Evolutionary conservation across 2,888 invertebrate species (phyloP), one percentile per base, ranked within the genome.

Genomic region (Noctuana brunneofusca): DNA sequence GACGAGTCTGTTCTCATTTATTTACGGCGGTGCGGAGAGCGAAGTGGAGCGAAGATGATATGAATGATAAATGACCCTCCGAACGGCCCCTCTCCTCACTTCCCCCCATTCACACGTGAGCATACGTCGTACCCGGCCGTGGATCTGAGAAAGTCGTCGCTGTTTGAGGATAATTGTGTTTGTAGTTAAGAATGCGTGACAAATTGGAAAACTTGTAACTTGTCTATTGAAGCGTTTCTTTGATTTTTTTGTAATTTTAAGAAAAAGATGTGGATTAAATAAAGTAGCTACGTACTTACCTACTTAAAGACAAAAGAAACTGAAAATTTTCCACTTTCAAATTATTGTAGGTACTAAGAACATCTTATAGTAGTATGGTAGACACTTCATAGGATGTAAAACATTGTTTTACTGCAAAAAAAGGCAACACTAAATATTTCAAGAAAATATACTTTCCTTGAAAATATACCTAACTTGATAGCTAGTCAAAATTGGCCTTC

Each of bases 41-140:
- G 91, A 90, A 91, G 90, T 91, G 89, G 91, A 91, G 91, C 91
- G 90, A 90, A 91, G 91, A 91, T 91, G 91, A 91, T 91, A 91
- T 91, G 90, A 91, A 91, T 91, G 91, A 91, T 91, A 91, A 91
- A 91, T 91, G 91, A 91, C 90, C 91, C 90, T 85, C 85, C 76
- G 83, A 84, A 79, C 83, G 75, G 74, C 75, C 79, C 71, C 72
- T 73, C 69, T 56, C 74, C 74, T 68, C 66, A 56, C 69, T 16
- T 41, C 41, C 73, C 76, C 78, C 65, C 78, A 75, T 76, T 87
- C 89, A 88, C 89, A 89, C 89, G 90, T 89, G 90, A 89, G 83
- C 84, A 78, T 81, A 82, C 81, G 81, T 71, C 78, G 75, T 60
- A 35, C 53, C 32, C 9, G 30, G 53, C 14, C 24, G 38, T 53